A percentile compares a stretch with the other conserved stretches of the same genome.
phyloP scores from a whole-genome alignment of 2,888 invertebrate species.

The Laspeyria flexula region DNA sequence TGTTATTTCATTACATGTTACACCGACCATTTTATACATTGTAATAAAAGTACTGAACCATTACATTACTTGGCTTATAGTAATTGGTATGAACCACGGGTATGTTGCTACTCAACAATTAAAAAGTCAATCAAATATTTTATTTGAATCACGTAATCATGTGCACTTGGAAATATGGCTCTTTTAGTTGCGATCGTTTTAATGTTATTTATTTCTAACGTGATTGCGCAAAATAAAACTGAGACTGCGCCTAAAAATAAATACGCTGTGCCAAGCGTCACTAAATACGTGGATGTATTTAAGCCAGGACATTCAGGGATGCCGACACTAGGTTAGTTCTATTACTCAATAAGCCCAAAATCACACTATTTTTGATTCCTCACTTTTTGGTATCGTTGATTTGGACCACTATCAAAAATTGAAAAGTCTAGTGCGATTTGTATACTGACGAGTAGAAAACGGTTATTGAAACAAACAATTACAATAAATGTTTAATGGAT shows the following conservation, averaged over 20 bases:
- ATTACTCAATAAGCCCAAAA: not conserved
- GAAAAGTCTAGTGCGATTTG: no score
- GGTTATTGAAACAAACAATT: no score
- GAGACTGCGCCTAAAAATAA: not conserved
- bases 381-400: no score
- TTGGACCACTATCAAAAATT: no score
- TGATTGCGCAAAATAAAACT: not conserved
- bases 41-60: constrained; percentile 22
- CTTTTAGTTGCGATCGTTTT: constrained; percentile 18
- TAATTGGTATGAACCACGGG: no score
- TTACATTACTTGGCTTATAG: constrained; percentile 28
- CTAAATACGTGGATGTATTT: constrained; percentile 53
- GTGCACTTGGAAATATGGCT: constrained; percentile 25
- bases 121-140: constrained; percentile 30
- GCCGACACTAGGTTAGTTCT: constrained; percentile 53
- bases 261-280: not conserved
- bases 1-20: constrained; percentile 7
- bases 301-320: constrained; percentile 37
- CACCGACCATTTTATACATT: not conserved
- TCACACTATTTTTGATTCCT: not conserved
- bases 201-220: constrained; percentile 17
- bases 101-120: constrained; percentile 27
- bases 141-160: constrained; percentile 18
- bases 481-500: no score
- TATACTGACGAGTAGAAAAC: no score